phyloP scores from a whole-genome alignment of 2,797 vertebrate species.

The Gadopsis bispinosus region DNA sequence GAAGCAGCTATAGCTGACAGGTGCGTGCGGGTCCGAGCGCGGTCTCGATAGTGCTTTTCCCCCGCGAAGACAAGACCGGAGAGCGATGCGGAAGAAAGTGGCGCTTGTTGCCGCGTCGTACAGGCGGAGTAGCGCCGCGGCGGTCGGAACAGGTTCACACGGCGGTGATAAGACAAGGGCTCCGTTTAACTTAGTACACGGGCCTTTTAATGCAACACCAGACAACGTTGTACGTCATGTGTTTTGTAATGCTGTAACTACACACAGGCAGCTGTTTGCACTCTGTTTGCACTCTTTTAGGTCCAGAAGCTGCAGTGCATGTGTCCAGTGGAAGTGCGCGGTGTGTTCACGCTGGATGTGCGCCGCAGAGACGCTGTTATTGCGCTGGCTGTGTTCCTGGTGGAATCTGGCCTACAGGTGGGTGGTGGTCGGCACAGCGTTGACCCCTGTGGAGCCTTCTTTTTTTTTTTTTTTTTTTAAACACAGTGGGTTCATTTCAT shows the following conservation, averaged over 20 bases:
- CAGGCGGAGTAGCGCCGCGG: slow-evolving; percentile 52
- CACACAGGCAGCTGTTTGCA: background rate
- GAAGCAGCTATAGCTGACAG: slow-evolving; percentile 24
- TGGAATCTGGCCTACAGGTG: slow-evolving; percentile 97
- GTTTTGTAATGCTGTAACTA: background rate
- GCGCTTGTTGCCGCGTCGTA: slow-evolving; percentile 42
- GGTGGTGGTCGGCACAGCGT: slow-evolving; percentile 23
- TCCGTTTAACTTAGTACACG: background rate
- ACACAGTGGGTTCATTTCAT: background rate
- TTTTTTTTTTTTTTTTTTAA: no score
- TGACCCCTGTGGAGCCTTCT: background rate
- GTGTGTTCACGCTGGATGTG: slow-evolving; percentile 93
- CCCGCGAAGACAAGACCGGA: background rate
- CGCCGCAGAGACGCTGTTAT: slow-evolving; percentile 96
- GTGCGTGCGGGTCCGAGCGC: background rate
- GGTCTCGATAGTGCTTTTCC: background rate
- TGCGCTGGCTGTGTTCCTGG: slow-evolving; percentile 93
- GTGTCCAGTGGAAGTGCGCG: slow-evolving; percentile 95
- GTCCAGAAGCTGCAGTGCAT: slow-evolving; percentile 96
- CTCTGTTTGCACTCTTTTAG: slow-evolving; percentile 75
- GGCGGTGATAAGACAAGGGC: background rate
- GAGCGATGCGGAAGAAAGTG: slow-evolving; percentile 33
- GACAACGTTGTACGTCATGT: background rate
- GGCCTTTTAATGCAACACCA: background rate
- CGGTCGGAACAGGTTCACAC: slow-evolving; percentile 76